These are phyloP conservation scores for Drosophila lacteicornis DNA, from an alignment of 1,140 invertebrate species.

Conservation along the genomic window DNA sequence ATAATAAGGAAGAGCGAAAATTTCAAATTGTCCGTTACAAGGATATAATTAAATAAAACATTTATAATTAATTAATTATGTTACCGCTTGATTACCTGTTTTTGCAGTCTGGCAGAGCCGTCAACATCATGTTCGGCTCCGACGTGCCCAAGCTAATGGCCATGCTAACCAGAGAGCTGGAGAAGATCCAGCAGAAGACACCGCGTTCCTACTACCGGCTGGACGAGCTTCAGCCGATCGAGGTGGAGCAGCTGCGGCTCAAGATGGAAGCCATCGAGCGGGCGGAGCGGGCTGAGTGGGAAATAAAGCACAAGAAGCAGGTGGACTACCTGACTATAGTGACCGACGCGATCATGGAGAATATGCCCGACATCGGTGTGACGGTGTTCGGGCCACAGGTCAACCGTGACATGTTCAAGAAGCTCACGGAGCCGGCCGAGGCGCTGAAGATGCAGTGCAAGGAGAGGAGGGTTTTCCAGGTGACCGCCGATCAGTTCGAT, in stretches of 20 bases:
- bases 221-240: constrained; percentile 86
- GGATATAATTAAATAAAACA: neutral
- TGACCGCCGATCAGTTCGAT: constrained; percentile 66
- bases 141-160: constrained; percentile 91
- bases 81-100: neutral
- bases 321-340: constrained; percentile 82
- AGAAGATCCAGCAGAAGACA: constrained; percentile 68
- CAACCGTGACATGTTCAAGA: constrained; percentile 82
- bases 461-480: constrained; percentile 66
- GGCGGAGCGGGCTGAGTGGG: constrained; percentile 68
- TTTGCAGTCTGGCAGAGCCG: constrained; percentile 87
- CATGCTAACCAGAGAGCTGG: constrained; percentile 90
- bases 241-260: constrained; percentile 84
- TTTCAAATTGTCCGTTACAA: neutral
- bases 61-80: too few relatives aligned
- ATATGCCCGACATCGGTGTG: constrained; percentile 84
- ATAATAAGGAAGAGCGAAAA: too few relatives aligned
- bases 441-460: constrained; percentile 78
- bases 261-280: constrained; percentile 56
- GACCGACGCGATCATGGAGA: constrained; percentile 85
- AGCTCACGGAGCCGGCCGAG: constrained; percentile 79
- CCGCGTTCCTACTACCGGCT: constrained; percentile 83
- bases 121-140: constrained; percentile 93
- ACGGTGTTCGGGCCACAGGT: constrained; percentile 80
- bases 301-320: constrained; percentile 75